Percentiles rank a stretch among this genome's conserved stretches.
These are phyloP conservation scores for Triplophysa bombifrons DNA, from an alignment of 2,797 vertebrate genomes.

Conservation along the genomic window DNA sequence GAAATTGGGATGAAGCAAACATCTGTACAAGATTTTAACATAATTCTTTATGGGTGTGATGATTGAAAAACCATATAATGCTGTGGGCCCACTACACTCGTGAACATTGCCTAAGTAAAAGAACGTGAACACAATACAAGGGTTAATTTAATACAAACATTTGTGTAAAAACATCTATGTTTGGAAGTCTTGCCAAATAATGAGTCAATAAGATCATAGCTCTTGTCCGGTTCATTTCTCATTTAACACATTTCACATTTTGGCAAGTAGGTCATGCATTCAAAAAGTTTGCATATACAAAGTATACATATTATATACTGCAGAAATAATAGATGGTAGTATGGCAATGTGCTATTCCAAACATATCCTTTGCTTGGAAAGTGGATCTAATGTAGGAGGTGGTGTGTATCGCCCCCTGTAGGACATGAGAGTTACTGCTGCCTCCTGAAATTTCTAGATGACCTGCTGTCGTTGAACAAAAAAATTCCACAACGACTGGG, in stretches of 20 bases:
- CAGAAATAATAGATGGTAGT: background rate
- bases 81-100: no score
- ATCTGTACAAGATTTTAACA: no score
- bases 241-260: background rate
- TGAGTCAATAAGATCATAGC: background rate
- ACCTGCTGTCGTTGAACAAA: background rate
- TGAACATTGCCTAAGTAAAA: no score
- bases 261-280: background rate
- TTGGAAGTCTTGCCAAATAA: background rate
- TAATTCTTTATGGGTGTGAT: no score
- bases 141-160: no score
- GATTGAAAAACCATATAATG: no score
- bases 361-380: background rate
- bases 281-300: background rate
- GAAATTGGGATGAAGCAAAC: no score
- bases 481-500: background rate
- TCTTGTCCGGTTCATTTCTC: background rate
- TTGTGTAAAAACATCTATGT: no score
- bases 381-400: background rate
- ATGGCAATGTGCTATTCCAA: background rate
- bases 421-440: background rate
- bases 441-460: background rate
- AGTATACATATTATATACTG: background rate
- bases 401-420: constrained; percentile 18
- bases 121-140: no score